These are phyloP conservation scores for Fulica atra DNA, from an alignment of 2,113 vertebrate genomes.

Conservation along the genomic window DNA sequence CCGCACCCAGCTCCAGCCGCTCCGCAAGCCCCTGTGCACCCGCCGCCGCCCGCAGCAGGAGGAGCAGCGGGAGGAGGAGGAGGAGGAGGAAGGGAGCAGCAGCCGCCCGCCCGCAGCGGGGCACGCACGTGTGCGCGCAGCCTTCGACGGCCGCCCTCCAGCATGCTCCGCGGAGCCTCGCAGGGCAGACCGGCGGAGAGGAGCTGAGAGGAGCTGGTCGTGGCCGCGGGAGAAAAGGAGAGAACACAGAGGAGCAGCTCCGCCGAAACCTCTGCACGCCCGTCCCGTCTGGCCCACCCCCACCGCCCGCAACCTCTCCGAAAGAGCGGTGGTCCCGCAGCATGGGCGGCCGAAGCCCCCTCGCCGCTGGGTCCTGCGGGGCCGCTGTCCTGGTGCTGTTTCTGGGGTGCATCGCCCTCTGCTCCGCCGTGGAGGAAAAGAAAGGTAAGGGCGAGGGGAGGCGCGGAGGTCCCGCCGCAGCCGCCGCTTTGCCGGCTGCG, in stretches of 20 bases:
- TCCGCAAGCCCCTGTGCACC: not conserved
- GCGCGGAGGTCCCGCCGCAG: not conserved
- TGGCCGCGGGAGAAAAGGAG: not conserved
- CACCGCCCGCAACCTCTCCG: not conserved
- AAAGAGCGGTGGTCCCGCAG: not conserved
- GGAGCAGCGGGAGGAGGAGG: not conserved
- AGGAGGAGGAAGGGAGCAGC: not conserved
- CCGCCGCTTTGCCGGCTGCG: not conserved
- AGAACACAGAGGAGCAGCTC: not conserved
- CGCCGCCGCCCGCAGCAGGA: not conserved
- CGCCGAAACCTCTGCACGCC: not conserved
- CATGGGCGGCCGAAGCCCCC: not conserved
- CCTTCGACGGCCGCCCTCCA: constrained; percentile 18
- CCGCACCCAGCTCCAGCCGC: not conserved
- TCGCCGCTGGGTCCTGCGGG: not conserved
- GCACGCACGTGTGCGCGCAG: constrained; percentile 30
- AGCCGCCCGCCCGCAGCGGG: not conserved
- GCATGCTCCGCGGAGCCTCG: constrained; percentile 23
- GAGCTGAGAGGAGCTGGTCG: constrained; percentile 6
- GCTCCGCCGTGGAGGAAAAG: constrained; percentile 68
- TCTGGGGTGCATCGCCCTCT: not conserved
- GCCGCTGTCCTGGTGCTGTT: constrained; percentile 51
- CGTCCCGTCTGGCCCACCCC: not conserved
- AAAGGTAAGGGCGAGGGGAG: constrained; percentile 45
- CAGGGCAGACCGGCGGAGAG: not conserved